Evolutionary conservation across 92 coral and sea anemone species (phyloP).

Genomic region (Phenganax subtilis): DNA sequence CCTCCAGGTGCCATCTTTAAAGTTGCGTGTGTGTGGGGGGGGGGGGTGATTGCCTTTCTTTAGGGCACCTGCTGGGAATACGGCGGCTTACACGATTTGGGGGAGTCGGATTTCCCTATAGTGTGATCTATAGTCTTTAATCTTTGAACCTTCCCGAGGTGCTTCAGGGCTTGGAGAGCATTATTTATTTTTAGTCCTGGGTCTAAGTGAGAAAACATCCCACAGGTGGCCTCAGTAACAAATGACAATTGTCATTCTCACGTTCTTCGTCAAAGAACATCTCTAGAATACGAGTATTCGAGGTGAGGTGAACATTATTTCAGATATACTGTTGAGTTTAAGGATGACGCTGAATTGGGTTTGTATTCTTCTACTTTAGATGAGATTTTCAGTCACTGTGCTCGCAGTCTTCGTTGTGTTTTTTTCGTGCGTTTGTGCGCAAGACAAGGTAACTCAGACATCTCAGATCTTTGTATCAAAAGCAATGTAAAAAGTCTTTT

Average conservation of each 20-base stretch:
- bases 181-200: slow-evolving; percentile 6
- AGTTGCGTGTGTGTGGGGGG: no score
- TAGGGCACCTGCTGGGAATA: no score
- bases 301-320: background rate
- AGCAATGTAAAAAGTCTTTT: background rate
- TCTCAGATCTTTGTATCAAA: background rate
- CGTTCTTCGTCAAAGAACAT: background rate
- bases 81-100: no score
- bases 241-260: slow-evolving; percentile 19
- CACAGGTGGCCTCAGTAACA: background rate
- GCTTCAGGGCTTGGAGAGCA: no score
- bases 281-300: slow-evolving; percentile 3
- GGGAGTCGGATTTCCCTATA: no score
- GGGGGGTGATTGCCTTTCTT: no score
- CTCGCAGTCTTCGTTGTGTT: slow-evolving; percentile 27
- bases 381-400: slow-evolving; percentile 8
- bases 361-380: slow-evolving; percentile 1
- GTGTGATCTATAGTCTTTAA: no score
- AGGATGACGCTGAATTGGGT: background rate
- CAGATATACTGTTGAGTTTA: background rate
- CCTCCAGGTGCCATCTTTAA: no score
- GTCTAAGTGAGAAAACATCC: background rate
- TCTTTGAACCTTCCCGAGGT: no score
- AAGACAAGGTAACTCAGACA: slow-evolving; percentile 22
- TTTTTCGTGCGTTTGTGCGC: slow-evolving; percentile 20